Conservation (phyloP, 2,113 vertebrate species). For the Serinus canaria region DNA sequence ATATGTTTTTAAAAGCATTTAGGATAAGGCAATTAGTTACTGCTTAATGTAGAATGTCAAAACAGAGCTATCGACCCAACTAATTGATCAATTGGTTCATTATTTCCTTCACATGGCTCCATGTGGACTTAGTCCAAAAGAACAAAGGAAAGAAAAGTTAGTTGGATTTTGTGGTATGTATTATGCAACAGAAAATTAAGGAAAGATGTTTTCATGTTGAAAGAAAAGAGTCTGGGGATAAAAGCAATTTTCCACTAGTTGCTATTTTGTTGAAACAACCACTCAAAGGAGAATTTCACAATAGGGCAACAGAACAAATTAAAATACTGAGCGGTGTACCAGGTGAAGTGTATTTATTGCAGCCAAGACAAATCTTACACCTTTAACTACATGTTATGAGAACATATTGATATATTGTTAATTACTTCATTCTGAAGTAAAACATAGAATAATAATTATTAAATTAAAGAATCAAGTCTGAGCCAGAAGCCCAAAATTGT, state of each 20-base stretch:
- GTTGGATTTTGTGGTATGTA: background rate
- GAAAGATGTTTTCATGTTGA: conserved; percentile 34
- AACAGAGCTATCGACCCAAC: conserved; percentile 82
- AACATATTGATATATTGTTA: background rate
- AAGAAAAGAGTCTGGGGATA: conserved; percentile 12
- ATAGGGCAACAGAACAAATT: background rate
- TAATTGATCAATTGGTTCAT: conserved; percentile 88
- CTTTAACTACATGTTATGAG: background rate
- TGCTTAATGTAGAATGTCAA: conserved; percentile 93
- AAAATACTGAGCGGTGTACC: background rate
- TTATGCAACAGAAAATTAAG: conserved; percentile 14
- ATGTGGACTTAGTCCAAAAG: background rate
- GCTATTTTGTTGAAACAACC: conserved; percentile 57
- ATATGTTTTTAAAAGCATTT: conserved; percentile 91
- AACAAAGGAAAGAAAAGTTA: conserved; percentile 6
- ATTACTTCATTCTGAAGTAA: background rate
- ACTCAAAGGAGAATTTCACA: conserved; percentile 38
- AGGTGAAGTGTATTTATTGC: background rate
- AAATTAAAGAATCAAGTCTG: background rate
- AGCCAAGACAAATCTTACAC: background rate
- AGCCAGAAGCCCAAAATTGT: background rate
- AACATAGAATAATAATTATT: background rate
- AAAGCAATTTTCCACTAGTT: conserved; percentile 61
- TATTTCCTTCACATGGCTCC: conserved; percentile 66
- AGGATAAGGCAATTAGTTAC: conserved; percentile 90